Percentiles rank a stretch among this genome's conserved stretches.
These are phyloP conservation scores for Trematocara marginatum DNA, from an alignment of 2,113 vertebrate genomes.

Conservation along the genomic window DNA sequence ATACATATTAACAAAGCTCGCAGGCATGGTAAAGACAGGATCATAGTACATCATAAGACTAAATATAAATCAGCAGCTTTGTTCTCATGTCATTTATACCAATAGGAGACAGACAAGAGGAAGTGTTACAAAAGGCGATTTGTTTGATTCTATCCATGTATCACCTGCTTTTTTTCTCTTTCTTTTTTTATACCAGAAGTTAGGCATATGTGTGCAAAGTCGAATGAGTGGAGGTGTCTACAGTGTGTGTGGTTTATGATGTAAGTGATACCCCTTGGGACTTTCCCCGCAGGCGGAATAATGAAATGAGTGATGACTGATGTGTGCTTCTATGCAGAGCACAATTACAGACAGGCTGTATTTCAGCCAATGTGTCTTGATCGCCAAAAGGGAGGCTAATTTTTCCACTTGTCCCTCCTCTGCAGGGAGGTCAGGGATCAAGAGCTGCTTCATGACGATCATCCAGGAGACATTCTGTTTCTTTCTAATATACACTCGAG, in stretches of 20 bases:
- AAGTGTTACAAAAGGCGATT: neutral
- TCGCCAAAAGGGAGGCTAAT: neutral
- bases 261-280: constrained; percentile 11
- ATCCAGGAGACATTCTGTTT: neutral
- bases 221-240: neutral
- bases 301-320: constrained; percentile 26
- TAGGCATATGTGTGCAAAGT: neutral
- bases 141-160: neutral
- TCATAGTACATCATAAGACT: constrained; percentile 2
- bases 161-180: neutral
- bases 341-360: neutral
- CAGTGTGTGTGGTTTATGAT: constrained; percentile 5
- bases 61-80: constrained; percentile 35
- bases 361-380: neutral
- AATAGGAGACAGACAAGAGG: neutral
- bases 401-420: neutral
- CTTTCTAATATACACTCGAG: neutral
- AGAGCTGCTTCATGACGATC: neutral
- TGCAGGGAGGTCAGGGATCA: constrained; percentile 2
- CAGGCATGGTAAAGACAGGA: neutral
- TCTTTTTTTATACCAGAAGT: neutral
- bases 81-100: neutral
- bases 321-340: neutral
- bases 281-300: neutral
- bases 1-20: constrained; percentile 31